Conservation (phyloP, 2,113 vertebrate species). For the Microcebus ravelobensis region DNA sequence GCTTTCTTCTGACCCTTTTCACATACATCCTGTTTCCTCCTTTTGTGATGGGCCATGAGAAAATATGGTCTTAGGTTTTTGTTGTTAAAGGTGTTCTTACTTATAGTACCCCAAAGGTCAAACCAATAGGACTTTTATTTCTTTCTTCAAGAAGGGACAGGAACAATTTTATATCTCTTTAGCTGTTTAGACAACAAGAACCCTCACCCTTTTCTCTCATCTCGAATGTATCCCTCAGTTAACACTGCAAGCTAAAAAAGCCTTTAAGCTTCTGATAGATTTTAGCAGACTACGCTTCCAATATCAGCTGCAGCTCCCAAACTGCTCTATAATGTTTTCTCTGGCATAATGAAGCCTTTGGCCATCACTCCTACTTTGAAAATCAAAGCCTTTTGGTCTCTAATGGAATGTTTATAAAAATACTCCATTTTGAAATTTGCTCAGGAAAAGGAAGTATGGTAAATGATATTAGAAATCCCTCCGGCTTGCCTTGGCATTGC, state of each 20-base stretch:
- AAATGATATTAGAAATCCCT: slow-evolving; percentile 75
- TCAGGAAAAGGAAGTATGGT: slow-evolving; percentile 74
- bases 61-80: neutral
- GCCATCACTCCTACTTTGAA: slow-evolving; percentile 72
- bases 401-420: slow-evolving; percentile 80
- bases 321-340: slow-evolving; percentile 57
- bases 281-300: slow-evolving; percentile 20
- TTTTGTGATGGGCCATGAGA: neutral
- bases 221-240: neutral
- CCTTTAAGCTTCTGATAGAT: slow-evolving; percentile 36
- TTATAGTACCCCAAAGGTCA: neutral
- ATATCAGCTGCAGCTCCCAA: slow-evolving; percentile 31
- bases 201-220: neutral
- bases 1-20: slow-evolving; percentile 6
- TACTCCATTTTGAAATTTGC: slow-evolving; percentile 75
- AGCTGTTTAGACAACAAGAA: neutral
- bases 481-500: slow-evolving; percentile 58
- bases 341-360: slow-evolving; percentile 74
- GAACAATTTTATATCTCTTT: neutral
- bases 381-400: slow-evolving; percentile 79
- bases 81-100: neutral
- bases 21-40: neutral
- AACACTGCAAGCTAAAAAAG: slow-evolving; percentile 43
- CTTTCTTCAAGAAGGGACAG: neutral
- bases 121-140: slow-evolving; percentile 12